A percentile compares a stretch with the other conserved stretches of the same genome.
phyloP scores from a whole-genome alignment of 2,888 invertebrate genomes.

The Meganola albula region DNA sequence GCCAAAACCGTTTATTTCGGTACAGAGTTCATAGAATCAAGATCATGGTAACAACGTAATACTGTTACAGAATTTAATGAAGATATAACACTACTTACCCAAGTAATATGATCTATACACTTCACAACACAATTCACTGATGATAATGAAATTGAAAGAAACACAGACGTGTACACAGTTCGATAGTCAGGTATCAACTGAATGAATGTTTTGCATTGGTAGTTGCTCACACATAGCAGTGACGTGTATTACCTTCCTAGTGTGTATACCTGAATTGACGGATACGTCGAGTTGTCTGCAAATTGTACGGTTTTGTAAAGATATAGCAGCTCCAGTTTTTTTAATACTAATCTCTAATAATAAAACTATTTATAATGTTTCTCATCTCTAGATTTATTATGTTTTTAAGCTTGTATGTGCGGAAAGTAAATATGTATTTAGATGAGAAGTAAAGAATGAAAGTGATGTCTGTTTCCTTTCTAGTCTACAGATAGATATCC shows the following conservation, averaged over 20 bases:
- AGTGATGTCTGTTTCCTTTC: no score
- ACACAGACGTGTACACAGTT: conserved; percentile 35
- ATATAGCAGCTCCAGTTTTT: no score
- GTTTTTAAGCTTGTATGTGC: no score
- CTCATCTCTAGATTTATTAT: no score
- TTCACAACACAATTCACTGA: conserved; percentile 48
- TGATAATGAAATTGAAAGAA: conserved; percentile 19
- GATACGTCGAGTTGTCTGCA: neutral
- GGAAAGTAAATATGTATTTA: no score
- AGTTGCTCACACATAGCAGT: conserved; percentile 36
- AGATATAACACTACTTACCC: no score
- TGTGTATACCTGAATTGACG: conserved; percentile 37
- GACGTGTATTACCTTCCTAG: conserved; percentile 31
- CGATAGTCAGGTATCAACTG: conserved; percentile 53
- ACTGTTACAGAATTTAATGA: no score
- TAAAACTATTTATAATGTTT: no score
- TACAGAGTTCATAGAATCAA: conserved; percentile 34
- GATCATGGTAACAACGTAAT: conserved; percentile 42
- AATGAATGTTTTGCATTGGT: conserved; percentile 33
- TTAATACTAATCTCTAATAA: no score
- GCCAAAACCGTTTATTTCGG: conserved; percentile 67
- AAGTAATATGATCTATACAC: conserved; percentile 42
- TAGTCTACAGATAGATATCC: no score
- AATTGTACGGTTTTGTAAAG: no score
- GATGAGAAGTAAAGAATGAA: no score